phyloP scores from a whole-genome alignment of 2,113 vertebrate genomes.

The Toxotes chatareus region DNA sequence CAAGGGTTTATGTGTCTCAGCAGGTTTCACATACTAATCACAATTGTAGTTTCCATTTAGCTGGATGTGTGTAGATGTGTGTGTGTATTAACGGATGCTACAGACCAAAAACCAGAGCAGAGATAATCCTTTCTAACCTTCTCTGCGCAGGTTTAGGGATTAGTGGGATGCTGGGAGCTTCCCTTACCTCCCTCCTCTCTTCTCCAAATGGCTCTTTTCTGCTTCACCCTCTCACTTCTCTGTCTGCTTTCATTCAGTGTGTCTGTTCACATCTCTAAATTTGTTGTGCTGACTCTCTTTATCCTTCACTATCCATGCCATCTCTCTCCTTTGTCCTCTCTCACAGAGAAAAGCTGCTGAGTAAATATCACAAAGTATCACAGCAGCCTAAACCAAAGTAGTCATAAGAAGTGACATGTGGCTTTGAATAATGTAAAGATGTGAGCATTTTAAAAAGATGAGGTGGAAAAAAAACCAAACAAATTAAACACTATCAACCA shows the following conservation, averaged over 20 bases:
- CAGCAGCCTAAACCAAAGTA: not conserved
- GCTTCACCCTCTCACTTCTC: constrained; percentile 36
- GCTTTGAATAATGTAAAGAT: constrained; percentile 8
- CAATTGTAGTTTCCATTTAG: constrained; percentile 35
- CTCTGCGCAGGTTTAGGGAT: constrained; percentile 72
- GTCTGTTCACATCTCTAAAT: not conserved
- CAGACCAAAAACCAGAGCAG: constrained; percentile 62
- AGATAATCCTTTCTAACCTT: constrained; percentile 72
- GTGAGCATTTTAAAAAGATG: not conserved
- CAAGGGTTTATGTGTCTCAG: not conserved
- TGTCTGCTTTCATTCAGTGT: constrained; percentile 1
- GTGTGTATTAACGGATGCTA: constrained; percentile 46
- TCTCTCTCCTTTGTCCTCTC: not conserved
- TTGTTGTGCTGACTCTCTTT: not conserved
- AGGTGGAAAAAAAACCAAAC: no score
- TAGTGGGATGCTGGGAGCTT: constrained; percentile 60
- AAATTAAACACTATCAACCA: not conserved
- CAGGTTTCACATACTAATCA: constrained; percentile 21
- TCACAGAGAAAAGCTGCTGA: not conserved
- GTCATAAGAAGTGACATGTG: not conserved
- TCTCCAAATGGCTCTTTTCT: constrained; percentile 33
- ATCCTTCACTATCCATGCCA: not conserved
- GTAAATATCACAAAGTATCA: not conserved
- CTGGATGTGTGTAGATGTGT: constrained; percentile 1
- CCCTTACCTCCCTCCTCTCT: constrained; percentile 34